Evolutionary conservation across 2,113 vertebrate genomes (phyloP), one percentile per base, ranked within the genome.

Genomic region (Oxygymnocypris stewartii): DNA sequence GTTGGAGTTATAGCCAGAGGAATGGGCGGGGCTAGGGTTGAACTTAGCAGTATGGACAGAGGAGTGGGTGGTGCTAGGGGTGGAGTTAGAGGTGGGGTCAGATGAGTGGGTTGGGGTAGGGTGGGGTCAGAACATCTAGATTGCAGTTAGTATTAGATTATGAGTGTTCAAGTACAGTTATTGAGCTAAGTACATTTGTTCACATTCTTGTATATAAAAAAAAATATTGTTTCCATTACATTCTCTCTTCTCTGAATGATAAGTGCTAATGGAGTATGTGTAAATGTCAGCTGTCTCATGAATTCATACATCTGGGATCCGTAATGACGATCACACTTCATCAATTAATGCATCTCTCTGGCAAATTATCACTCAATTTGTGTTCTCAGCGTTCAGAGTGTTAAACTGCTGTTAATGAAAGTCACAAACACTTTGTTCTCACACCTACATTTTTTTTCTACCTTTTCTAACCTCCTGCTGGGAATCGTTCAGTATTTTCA

Each of bases 351-450:
- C 91, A 88, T 90, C 85, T 89, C 59, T 91, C 91, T 88, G 42
- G 31, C 92, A 94, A 93, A 95, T 96, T 95, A 94, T 91, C 88
- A 79, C 93, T 92, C 91, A 91, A 91, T 95, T 92, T 93, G 92
- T 80, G 90, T 88, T 31, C 85, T 84, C 77, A 78, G 86, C 85
- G 82, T 91, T 85, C 18, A 87, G 88, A 87, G 92, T 91, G 92
- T 90, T 94, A 92, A 95, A 88, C 84, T 87, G 75, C 85, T 86
- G 89, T 49, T 81, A 90, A 82, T 90, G 90, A 84, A 7, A 88
- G 89, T 87, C 20, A 54, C 11, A 79, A 79, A 59, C 31, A 79
- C 31, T 23, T 12, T 18, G 14, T 8, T 54, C 16, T 54, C 69
- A 73, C 67, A 71, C 69, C 18, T 0, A 42, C 37, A 42, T 10